Evolutionary conservation across 2,888 invertebrate species (phyloP), one percentile per base, ranked within the genome.

Genomic region (Strigamia transsilvanica): DNA sequence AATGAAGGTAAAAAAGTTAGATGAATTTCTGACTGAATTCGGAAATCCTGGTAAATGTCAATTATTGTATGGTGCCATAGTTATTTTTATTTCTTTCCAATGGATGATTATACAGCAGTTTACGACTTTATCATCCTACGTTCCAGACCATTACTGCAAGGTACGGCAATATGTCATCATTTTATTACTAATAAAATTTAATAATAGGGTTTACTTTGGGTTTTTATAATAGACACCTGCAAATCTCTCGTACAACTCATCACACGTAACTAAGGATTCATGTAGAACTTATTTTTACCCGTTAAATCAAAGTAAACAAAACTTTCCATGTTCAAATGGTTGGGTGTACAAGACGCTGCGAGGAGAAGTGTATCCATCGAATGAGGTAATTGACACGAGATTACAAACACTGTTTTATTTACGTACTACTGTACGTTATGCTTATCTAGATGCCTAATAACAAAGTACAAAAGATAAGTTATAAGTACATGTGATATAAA

Each of bases 41-140:
- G 79, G 79, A 23, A 79, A 79, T 41, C 79, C 79, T 9, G 79
- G 79, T 1, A 79, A 79, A 42, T 38, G 41, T 18, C 79, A 79
- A 42, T 15, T 79, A 21, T 18, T 79, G 7, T 41, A 41, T 21
- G 9, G 79, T 18, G 5, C 41, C 6, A 38, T 79, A 7, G 1
- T 79, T n/a, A 41, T 79, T 6, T n/a, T 32, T 13, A 38, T 38
- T 42, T 79, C 42, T 18, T 41, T n/a, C 10, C 79, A 79, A 21
- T 18, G 21, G 79, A 5, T 18, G 13, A 79, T 79, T 13, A 79
- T 79, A 4, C 79, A 79, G 10, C 79, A 79, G 18, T 79, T 79
- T 42, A 41, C 9, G 7, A 15, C 38, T 23, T 7, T 79, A 12
- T 9, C 38, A 7, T 38, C 79, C n/a, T 79, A 79, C 12, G 41